These are phyloP conservation scores for Polypterus senegalus DNA, from an alignment of 2,113 vertebrate genomes.

Conservation along the genomic window DNA sequence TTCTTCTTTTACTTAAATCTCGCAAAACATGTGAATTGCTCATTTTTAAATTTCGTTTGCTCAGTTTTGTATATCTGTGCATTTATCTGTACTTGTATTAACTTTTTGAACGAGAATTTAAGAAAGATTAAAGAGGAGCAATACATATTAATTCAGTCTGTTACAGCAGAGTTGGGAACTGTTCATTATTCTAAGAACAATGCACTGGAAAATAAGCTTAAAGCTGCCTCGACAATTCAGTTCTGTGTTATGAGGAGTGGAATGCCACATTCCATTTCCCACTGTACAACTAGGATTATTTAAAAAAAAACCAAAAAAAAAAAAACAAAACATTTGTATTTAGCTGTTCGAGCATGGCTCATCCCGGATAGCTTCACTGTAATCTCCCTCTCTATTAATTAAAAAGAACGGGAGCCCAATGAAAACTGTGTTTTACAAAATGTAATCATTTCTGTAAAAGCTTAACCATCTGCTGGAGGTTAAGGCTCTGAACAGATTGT, in stretches of 20 bases:
- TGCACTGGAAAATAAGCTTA: conserved; percentile 38
- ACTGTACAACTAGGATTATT: conserved; percentile 50
- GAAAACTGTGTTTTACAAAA: conserved; percentile 67
- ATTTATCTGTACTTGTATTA: no score
- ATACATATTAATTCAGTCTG: no score
- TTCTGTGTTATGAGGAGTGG: conserved; percentile 47
- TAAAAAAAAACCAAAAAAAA: conserved; percentile 27
- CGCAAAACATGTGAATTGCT: no score
- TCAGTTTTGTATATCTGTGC: no score
- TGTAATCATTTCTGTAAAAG: conserved; percentile 79
- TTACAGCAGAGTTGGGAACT: no score
- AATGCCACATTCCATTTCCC: conserved; percentile 19
- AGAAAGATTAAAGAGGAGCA: no score
- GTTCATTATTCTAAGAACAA: no score
- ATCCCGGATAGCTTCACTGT: conserved; percentile 71
- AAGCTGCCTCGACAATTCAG: conserved; percentile 43
- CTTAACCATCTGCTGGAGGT: conserved; percentile 92
- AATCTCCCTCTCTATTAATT: conserved; percentile 81
- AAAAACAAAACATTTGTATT: conserved; percentile 58
- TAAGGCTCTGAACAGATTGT: conserved; percentile 67
- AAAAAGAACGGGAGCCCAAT: conserved; percentile 73
- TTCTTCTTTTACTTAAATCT: no score
- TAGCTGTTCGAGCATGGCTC: conserved; percentile 59
- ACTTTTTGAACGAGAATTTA: no score
- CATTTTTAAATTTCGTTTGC: no score